Evolutionary conservation across 2,113 vertebrate species (phyloP).

Genomic region (Cynopterus brachyotis): DNA sequence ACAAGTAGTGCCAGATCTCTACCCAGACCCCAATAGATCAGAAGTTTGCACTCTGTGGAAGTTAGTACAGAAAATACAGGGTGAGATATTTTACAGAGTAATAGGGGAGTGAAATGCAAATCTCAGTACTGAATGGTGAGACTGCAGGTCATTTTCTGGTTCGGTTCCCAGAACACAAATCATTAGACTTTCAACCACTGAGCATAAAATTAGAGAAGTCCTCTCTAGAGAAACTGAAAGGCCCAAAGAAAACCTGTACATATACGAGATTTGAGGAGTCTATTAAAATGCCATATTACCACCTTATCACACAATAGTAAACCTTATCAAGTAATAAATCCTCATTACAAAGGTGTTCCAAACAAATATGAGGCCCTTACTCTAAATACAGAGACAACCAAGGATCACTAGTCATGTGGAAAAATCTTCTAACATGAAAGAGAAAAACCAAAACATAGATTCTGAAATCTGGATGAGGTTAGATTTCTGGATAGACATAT

Average conservation of each 20-base stretch:
- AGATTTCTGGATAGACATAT: not conserved
- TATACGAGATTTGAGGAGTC: not conserved
- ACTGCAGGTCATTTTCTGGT: not conserved
- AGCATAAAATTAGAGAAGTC: not conserved
- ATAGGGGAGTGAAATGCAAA: not conserved
- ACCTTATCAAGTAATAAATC: not conserved
- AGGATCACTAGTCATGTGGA: not conserved
- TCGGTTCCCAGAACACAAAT: not conserved
- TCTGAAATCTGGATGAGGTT: not conserved
- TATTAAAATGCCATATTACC: not conserved
- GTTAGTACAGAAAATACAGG: not conserved
- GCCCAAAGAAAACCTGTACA: not conserved
- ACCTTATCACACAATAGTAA: not conserved
- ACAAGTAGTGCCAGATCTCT: not conserved
- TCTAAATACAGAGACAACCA: not conserved
- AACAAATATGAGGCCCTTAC: not conserved
- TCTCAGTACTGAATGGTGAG: not conserved
- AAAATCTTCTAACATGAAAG: not conserved
- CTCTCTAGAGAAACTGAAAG: not conserved
- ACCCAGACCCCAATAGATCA: not conserved
- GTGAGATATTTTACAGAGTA: not conserved
- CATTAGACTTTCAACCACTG: not conserved
- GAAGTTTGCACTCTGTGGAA: not conserved
- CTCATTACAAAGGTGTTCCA: not conserved
- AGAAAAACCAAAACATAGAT: slow-evolving; percentile 1